Base-by-base conservation (phyloP, 2,888 invertebrate species). In the Ophion ellenae region DNA sequence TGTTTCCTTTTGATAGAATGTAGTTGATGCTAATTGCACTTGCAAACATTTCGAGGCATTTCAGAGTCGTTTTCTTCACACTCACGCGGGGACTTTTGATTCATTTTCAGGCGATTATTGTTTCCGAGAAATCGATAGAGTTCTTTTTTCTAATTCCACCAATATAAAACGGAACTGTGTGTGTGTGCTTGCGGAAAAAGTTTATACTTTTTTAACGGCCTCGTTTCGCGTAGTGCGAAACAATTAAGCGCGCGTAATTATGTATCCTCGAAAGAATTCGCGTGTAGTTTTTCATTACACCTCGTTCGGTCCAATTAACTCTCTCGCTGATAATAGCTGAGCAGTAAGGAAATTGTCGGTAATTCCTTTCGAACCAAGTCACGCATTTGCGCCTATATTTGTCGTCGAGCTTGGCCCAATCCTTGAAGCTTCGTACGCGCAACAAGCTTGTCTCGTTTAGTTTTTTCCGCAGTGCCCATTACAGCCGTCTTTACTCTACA, bases 271-370 rank as follows among this genome's bases (percentile, higher is more conserved):
- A 75, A 70, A 66, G 59, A 57, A 80, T 84, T 80, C 47, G 57
- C n/a, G 47, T 40, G 53, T 45, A 53, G 79, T 57, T 82, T 73
- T 59, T 36, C 67, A 70, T 64, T 84, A 69, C 74, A 70, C 70
- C 24, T 78, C 47, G 67, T 74, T 80, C 28, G 17, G 59, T 47
- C 24, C 64, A 73, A 80, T 80, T 80, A 80, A 80, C 80, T 80
- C 73, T 80, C 57, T 73, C 57, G 66, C 28, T 57, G 80, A 66
- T 63, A 76, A 75, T 45, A 67, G 80, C 53, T 47, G 40, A 73
- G 28, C n/a, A 28, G 32, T 11, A 53, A 32, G 66, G 20, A 45
- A 36, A 81, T 69, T 61, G 61, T 61, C 67, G 61, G 57, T n/a
- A 59, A 36, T 74, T 74, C 59, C 28, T 67, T 70, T 61, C 63